phyloP scores from a whole-genome alignment of 2,797 vertebrate genomes.

The Labroides dimidiatus region DNA sequence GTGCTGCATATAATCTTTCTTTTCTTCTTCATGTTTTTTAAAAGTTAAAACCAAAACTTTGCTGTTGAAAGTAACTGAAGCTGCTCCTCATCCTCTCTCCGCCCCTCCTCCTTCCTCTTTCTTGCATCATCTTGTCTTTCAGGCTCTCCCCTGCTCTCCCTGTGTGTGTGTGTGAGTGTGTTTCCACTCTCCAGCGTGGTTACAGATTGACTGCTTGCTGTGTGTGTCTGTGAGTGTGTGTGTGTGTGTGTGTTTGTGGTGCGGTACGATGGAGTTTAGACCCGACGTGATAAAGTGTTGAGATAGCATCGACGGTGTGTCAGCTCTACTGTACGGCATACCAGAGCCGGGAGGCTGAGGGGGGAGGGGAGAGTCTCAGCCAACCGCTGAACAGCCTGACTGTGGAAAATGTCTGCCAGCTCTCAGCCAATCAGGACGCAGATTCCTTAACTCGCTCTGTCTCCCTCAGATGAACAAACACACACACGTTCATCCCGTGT shows the following conservation, averaged over 20 bases:
- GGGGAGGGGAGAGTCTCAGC: constrained; percentile 50
- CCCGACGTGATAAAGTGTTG: constrained; percentile 65
- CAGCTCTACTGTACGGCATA: constrained; percentile 64
- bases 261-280: constrained; percentile 61
- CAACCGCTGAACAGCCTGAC: constrained; percentile 51
- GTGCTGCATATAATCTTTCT: too few relatives aligned
- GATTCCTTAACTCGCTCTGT: constrained; percentile 50
- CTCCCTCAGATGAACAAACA: constrained; percentile 28
- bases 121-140: constrained; percentile 47
- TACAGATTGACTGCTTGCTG: constrained; percentile 48
- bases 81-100: neutral
- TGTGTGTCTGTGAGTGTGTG: constrained; percentile 14
- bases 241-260: constrained; percentile 18
- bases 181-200: constrained; percentile 22
- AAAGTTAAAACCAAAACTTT: too few relatives aligned
- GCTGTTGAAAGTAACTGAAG: too few relatives aligned
- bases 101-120: constrained; percentile 1
- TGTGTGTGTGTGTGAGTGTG: constrained; percentile 10
- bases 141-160: neutral
- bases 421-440: constrained; percentile 66
- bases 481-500: constrained; percentile 9
- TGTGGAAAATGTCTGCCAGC: constrained; percentile 66
- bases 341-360: constrained; percentile 33
- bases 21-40: too few relatives aligned
- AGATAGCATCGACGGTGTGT: constrained; percentile 62